Base-by-base conservation (phyloP, 2,113 vertebrate species). In the Anhinga anhinga region DNA sequence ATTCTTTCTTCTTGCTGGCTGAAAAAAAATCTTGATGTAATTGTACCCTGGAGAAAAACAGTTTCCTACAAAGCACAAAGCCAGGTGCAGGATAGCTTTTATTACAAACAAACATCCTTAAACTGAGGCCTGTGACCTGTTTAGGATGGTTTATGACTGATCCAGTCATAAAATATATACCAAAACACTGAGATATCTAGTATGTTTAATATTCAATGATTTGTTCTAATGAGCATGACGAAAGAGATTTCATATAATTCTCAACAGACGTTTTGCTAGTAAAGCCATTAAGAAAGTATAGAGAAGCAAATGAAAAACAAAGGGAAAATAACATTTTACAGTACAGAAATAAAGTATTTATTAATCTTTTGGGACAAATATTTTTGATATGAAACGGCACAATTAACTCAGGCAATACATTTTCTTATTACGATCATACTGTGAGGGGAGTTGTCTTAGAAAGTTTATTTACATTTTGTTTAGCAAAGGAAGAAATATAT, bases 31-130 rank as follows among this genome's bases (percentile, higher is more conserved):
- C 58, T 93, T 97, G 70, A 42, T 94, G 97, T 98, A 98, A 98
- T 97, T 94, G 89, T 97, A 97, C 97, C 94, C 97, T 96, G 82
- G 95, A 94, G 97, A 97, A 95, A 98, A 98, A 97, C 94, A 69
- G 87, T 96, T 98, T 98, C 93, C 95, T 93, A 95, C 93, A 92
- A 97, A 95, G 95, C 95, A 92, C 81, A 97, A 98, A 97, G 86
- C 95, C 97, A 98, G 98, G 97, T 97, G 97, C 91, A 92, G 32
- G 22, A 85, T 82, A 96, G 89, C 17, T 44, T 97, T 97, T 96
- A 96, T 97, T 96, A 98, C 92, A 93, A 96, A 97, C 97, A 96
- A 96, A 95, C 71, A 97, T 69, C 82, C 73, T 97, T 97, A 95
- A 95, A 93, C 77, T 65, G 25, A 71, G 36, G 52, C 44, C 82